Conservation (phyloP, 2,113 vertebrate species). For the Scophthalmus maximus region DNA sequence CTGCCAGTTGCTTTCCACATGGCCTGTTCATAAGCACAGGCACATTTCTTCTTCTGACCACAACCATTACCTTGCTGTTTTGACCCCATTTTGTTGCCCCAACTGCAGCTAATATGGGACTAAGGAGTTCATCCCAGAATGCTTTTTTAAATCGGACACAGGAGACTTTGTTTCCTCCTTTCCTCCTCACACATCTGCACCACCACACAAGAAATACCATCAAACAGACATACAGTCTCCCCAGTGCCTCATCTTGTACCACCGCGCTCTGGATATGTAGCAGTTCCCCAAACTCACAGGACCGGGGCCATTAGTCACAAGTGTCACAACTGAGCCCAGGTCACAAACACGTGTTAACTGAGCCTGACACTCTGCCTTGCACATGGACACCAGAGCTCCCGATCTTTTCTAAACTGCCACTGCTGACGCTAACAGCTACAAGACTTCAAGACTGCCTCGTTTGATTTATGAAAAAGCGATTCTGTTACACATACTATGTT, state of each 20-base stretch:
- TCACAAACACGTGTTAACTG: constrained; percentile 61
- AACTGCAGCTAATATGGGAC: constrained; percentile 29
- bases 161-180: constrained; percentile 59
- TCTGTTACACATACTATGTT: constrained; percentile 73
- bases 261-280: constrained; percentile 27
- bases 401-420: constrained; percentile 60
- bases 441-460: constrained; percentile 28
- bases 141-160: constrained; percentile 50
- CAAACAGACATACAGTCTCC: constrained; percentile 23
- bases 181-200: constrained; percentile 27
- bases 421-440: constrained; percentile 47
- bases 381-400: constrained; percentile 50
- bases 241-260: constrained; percentile 30
- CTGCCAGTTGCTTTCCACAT: constrained; percentile 58
- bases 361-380: constrained; percentile 53
- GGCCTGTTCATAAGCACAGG: constrained; percentile 38
- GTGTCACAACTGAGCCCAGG: constrained; percentile 61
- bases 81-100: constrained; percentile 49
- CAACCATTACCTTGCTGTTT: constrained; percentile 48
- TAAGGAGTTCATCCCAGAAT: constrained; percentile 54
- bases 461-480: constrained; percentile 70
- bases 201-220: constrained; percentile 31
- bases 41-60: constrained; percentile 44
- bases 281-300: constrained; percentile 31
- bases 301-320: constrained; percentile 60